Conservation (phyloP, 2,797 vertebrate species). For the Notolepis coatsorum region DNA sequence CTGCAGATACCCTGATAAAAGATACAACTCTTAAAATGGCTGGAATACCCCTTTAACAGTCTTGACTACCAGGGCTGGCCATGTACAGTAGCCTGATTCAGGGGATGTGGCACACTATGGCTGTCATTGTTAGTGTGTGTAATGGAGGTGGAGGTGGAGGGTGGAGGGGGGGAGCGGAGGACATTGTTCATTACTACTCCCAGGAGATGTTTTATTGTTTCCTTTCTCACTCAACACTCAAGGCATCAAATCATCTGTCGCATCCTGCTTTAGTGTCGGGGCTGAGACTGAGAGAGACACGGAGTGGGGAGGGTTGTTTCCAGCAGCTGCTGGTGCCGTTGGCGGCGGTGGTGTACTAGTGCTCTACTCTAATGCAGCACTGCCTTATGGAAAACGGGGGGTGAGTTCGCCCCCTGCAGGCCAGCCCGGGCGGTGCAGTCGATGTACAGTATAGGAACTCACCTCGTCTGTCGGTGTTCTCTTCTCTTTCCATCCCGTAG, state of each 20-base stretch:
- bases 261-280: constrained; percentile 41
- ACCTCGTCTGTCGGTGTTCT: constrained; percentile 31
- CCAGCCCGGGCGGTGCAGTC: constrained; percentile 61
- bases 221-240: neutral
- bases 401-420: constrained; percentile 78
- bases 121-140: neutral
- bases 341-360: constrained; percentile 8
- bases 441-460: constrained; percentile 40
- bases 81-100: too few relatives aligned
- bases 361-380: too few relatives aligned
- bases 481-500: constrained; percentile 21
- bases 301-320: constrained; percentile 6
- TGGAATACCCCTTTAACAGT: too few relatives aligned
- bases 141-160: too few relatives aligned
- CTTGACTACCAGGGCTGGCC: too few relatives aligned
- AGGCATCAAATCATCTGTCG: constrained; percentile 26
- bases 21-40: too few relatives aligned
- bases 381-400: neutral
- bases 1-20: too few relatives aligned
- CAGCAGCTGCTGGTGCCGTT: constrained; percentile 8
- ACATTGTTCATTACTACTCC: neutral
- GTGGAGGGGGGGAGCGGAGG: neutral
- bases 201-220: neutral
- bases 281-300: constrained; percentile 9
- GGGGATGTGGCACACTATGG: neutral